Evolutionary conservation across 2,888 invertebrate species (phyloP), one percentile per base, ranked within the genome.

Genomic region (Drosophila hawaiiensis): DNA sequence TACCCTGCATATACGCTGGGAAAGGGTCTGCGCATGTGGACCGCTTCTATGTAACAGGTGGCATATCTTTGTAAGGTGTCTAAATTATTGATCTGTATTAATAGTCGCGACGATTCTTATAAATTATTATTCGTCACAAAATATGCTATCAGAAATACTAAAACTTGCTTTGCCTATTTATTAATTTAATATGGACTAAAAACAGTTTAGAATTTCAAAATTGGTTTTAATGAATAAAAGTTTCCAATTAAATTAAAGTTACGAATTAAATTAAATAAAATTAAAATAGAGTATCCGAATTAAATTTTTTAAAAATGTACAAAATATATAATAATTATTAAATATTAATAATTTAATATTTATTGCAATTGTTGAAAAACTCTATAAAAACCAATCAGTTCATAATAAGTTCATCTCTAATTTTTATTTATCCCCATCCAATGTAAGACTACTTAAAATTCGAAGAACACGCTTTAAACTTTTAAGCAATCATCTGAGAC

Each of bases 1-100:
- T 73, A 69, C 79, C 68, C 83, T 64, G 47, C n/a, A 50, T 4
- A 35, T 10, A 12, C 10, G 0, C 39, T 56, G 39, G 19, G n/a
- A 28, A 37, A 19, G 9, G 19, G 19, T 50, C 0, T 28, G 10
- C 5, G 28, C 19, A 19, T 12, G 16, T 9, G 4, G 4, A 9
- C 2, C 16, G 7, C 4, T 47, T 7, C 28, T 12, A 52, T 19
- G 28, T 19, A 19, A 29, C 19, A 52, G 28, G 28, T 6, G 14
- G 49, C 14, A 12, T 29, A 12, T 19, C 1, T 29, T 6, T 12
- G 29, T 29, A 52, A 52, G 28, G 29, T 29, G 10, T 3, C 10
- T 1, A 28, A 10, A 5, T 28, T 19, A 10, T 14, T 7, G 14
- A 47, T 22, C 4, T 22, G 14, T 7, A 14, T 22, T 47, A 22